phyloP scores from a whole-genome alignment of 2,113 vertebrate genomes.

The Syrmaticus mikado region DNA sequence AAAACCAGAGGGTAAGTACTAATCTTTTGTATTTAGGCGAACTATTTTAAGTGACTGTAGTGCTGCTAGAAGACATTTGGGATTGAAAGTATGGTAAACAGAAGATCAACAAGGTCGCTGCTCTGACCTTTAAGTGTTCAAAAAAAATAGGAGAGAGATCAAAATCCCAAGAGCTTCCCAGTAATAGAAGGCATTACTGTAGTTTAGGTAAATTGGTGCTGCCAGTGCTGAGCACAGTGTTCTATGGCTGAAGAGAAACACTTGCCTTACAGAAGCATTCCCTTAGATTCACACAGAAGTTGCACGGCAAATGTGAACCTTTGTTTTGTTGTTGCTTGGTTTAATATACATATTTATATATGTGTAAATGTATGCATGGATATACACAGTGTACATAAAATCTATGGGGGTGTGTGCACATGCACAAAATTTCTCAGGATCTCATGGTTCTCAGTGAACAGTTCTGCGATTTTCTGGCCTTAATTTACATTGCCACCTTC shows the following conservation, averaged over 20 bases:
- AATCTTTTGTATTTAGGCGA: not conserved
- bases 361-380: not conserved
- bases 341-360: not conserved
- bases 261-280: not conserved
- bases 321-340: not conserved
- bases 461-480: not conserved
- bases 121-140: not conserved
- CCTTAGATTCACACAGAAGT: not conserved
- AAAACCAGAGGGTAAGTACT: not conserved
- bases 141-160: not conserved
- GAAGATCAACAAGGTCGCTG: fast-evolving
- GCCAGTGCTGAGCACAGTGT: not conserved
- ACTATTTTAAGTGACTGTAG: not conserved
- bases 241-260: not conserved
- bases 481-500: not conserved
- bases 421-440: not conserved
- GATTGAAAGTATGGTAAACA: not conserved
- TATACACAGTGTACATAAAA: not conserved
- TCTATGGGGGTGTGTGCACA: not conserved
- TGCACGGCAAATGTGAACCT: not conserved
- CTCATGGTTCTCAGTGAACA: not conserved
- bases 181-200: not conserved
- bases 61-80: not conserved
- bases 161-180: not conserved
- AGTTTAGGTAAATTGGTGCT: not conserved